These are phyloP conservation scores for Notechis scutatus DNA, from an alignment of 2,113 vertebrate genomes.

Conservation along the genomic window DNA sequence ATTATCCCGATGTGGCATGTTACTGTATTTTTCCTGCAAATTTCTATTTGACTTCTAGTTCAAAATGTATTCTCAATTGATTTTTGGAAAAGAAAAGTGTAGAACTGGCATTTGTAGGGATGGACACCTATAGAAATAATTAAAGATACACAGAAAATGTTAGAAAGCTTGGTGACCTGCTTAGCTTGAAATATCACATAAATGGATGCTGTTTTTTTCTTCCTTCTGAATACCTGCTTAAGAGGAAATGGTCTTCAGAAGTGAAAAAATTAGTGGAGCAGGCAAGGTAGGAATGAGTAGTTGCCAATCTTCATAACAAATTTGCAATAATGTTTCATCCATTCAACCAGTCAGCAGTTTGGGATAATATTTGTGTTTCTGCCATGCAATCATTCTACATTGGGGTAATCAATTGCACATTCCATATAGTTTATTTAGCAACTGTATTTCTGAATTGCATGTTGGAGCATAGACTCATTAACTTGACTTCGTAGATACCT, in stretches of 20 bases:
- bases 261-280: background rate
- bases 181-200: background rate
- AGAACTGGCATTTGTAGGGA: slow-evolving; percentile 3
- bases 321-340: background rate
- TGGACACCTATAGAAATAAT: background rate
- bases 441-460: background rate
- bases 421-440: background rate
- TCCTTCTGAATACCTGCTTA: background rate
- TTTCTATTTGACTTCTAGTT: slow-evolving; percentile 14
- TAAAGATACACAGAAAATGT: background rate
- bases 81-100: slow-evolving; percentile 18
- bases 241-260: background rate
- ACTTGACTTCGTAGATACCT: background rate
- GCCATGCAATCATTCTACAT: background rate
- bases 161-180: background rate
- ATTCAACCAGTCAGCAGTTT: background rate
- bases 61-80: slow-evolving; percentile 7
- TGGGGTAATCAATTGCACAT: background rate
- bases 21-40: background rate
- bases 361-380: background rate
- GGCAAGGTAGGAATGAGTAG: background rate
- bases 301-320: background rate
- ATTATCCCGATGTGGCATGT: background rate
- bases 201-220: background rate
- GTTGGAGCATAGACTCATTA: background rate